Base-by-base conservation (phyloP, 2,888 invertebrate species). In the Amphipyra tragopoginis region DNA sequence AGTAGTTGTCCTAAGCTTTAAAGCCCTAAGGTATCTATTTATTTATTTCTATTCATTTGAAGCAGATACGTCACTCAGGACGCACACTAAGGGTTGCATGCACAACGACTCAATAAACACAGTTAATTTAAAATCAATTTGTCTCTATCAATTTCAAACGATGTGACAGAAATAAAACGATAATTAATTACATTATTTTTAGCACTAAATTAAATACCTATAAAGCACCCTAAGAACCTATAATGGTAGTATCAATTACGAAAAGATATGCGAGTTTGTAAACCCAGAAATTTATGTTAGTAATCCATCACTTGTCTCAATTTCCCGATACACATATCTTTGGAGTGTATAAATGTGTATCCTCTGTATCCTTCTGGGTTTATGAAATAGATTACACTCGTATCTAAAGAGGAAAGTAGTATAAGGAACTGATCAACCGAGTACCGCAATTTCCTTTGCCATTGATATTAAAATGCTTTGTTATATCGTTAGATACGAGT, bases 361-460 rank as follows among this genome's bases (percentile, higher is more conserved):
- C 21, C 21, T n/a, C n/a, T 40, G 36, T 48, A 34, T 38, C 44
- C 50, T 43, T 43, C 5, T 36, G 36, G 36, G 4, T 36, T 49
- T 34, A 39, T 44, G 44, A 38, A 51, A 52, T 49, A 48, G 10
- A 70, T 54, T 51, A 52, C 33, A 39, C 42, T 70, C 34, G 21
- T 49, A 34, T 6, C 1, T 21, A 44, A 45, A 15, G 34, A 50
- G 38, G 15, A 21, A 57, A 36, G 14, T 44, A 10, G 33, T 54
- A 15, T 34, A 50, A 29, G 26, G 8, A 38, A 45, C n/a, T 45
- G 56, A 44, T 53, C 33, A 47, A 50, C n/a, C 11, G 11, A 10
- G 10, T 34, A 33, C 10, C 11, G 33, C 15, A 54, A 70, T 64
- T 58, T 64, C 14, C 21, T 54, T 43, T 13, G 11, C 21, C 11